Conservation (phyloP, 2,888 invertebrate genomes). For the Chalcosyrphus nemorum region DNA sequence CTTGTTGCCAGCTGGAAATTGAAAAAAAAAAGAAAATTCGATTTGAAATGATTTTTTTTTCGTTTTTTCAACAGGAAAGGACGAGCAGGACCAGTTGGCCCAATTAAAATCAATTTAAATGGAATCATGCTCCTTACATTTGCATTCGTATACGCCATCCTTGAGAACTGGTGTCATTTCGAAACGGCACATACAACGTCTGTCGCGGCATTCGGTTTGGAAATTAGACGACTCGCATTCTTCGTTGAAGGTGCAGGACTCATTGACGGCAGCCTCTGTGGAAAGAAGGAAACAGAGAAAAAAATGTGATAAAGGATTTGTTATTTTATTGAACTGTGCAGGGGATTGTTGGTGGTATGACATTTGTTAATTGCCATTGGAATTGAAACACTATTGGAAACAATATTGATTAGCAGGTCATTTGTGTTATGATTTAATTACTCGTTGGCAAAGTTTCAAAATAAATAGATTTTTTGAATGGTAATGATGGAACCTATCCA, state of each 20-base stretch:
- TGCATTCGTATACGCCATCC: conserved; percentile 89
- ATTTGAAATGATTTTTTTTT: conserved; percentile 14
- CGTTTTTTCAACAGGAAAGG: not conserved
- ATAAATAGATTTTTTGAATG: not conserved
- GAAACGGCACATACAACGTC: conserved; percentile 90
- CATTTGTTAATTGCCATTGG: conserved; percentile 25
- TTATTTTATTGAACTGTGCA: not conserved
- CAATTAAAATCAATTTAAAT: conserved; percentile 48
- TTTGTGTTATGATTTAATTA: not conserved
- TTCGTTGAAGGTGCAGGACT: conserved; percentile 91
- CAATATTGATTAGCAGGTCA: conserved; percentile 6
- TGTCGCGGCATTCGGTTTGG: conserved; percentile 91
- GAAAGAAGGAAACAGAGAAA: conserved; percentile 12
- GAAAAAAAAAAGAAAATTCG: conserved; percentile 3
- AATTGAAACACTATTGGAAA: not conserved
- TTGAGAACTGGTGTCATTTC: conserved; percentile 88
- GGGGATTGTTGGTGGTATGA: not conserved
- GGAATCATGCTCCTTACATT: conserved; percentile 84
- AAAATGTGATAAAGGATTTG: not conserved
- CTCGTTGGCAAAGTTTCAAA: not conserved
- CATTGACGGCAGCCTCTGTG: conserved; percentile 90
- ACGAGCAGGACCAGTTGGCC: conserved; percentile 10
- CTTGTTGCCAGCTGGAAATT: conserved; percentile 80
- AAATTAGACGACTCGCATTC: conserved; percentile 90
- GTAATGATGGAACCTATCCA: no score